These are phyloP conservation scores for Myripristis murdjan DNA, from an alignment of 2,797 vertebrate genomes.

Conservation along the genomic window DNA sequence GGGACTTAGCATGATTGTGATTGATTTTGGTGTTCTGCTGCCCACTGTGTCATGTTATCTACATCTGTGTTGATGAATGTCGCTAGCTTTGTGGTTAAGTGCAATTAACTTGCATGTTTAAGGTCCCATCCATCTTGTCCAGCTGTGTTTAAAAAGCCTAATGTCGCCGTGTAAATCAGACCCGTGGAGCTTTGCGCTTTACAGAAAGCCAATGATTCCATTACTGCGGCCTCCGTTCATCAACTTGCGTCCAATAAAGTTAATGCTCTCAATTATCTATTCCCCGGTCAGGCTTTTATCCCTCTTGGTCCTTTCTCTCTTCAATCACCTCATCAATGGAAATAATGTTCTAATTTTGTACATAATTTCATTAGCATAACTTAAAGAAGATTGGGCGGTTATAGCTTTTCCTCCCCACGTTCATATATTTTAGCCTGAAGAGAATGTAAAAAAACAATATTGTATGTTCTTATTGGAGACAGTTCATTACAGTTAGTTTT, in stretches of 20 bases:
- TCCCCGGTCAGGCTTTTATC: slow-evolving; percentile 54
- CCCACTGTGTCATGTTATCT: slow-evolving; percentile 59
- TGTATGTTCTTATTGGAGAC: no score
- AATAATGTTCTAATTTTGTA: slow-evolving; percentile 30
- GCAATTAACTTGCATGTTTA: slow-evolving; percentile 62
- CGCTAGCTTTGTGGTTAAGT: slow-evolving; percentile 44
- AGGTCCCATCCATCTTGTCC: slow-evolving; percentile 63
- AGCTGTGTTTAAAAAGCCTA: slow-evolving; percentile 58
- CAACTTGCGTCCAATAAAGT: slow-evolving; percentile 49
- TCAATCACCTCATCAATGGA: slow-evolving; percentile 55
- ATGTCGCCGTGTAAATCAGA: slow-evolving; percentile 68
- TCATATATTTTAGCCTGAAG: neutral
- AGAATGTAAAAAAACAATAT: neutral
- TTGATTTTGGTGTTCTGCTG: slow-evolving; percentile 56
- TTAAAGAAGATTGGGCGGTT: neutral
- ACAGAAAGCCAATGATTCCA: slow-evolving; percentile 72
- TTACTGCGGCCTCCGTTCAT: slow-evolving; percentile 51
- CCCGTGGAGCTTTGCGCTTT: slow-evolving; percentile 41
- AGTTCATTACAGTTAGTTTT: no score
- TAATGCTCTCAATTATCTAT: slow-evolving; percentile 68
- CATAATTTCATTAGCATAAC: neutral
- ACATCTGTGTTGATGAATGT: slow-evolving; percentile 64
- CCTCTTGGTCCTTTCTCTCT: slow-evolving; percentile 37
- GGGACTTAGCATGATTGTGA: slow-evolving; percentile 52
- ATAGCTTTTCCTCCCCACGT: neutral